Evolutionary conservation across 2,888 invertebrate species (phyloP).

Genomic region (Xanthia togata): DNA sequence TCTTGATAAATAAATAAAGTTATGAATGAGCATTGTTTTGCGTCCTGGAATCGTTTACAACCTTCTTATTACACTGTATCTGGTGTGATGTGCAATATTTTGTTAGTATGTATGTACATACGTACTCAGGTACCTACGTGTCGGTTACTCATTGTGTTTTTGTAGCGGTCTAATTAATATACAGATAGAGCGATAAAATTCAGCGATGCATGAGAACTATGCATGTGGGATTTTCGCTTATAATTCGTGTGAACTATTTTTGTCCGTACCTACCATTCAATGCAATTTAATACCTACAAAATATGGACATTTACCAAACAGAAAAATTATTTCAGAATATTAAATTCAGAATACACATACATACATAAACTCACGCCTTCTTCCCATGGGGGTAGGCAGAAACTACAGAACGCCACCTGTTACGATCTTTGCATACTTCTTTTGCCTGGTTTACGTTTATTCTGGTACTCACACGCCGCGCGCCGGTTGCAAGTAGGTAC

Average conservation of each 20-base stretch:
- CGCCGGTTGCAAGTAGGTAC: too few species aligned
- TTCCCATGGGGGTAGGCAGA: too few species aligned
- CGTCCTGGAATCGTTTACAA: constrained; percentile 66
- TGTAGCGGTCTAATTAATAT: constrained; percentile 71
- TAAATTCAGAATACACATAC: neutral
- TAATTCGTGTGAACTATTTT: constrained; percentile 46
- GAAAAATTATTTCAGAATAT: constrained; percentile 3
- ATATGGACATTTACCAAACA: constrained; percentile 2
- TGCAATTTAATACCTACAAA: constrained; percentile 20
- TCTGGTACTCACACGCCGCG: too few species aligned
- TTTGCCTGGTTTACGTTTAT: too few species aligned
- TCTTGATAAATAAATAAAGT: constrained; percentile 6
- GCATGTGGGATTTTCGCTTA: constrained; percentile 49
- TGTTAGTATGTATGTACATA: constrained; percentile 54
- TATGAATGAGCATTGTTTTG: constrained; percentile 71
- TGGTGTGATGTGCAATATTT: constrained; percentile 67
- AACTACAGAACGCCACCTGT: too few species aligned
- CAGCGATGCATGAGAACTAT: constrained; percentile 56
- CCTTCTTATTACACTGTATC: constrained; percentile 57
- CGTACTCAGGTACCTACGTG: constrained; percentile 19
- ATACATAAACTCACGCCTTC: too few species aligned
- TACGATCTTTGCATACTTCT: too few species aligned
- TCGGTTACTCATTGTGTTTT: constrained; percentile 69
- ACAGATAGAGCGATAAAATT: constrained; percentile 67
- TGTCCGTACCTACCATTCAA: neutral